phyloP scores from a whole-genome alignment of 2,113 vertebrate genomes.

The Pica pica region DNA sequence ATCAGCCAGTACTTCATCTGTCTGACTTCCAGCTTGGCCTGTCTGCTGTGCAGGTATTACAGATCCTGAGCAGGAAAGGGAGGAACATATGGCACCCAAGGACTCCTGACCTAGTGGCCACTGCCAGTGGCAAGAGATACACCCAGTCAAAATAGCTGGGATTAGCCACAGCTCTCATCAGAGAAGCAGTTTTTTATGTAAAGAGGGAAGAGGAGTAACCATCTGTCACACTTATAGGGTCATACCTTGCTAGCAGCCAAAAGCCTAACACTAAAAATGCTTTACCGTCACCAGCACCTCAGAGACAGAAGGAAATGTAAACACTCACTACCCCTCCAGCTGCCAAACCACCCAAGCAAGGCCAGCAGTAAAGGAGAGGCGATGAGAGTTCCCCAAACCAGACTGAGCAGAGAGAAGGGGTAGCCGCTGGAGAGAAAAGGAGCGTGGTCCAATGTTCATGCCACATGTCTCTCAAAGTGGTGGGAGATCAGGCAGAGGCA shows the following conservation, averaged over 20 bases:
- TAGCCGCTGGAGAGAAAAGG: fast-evolving
- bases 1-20: not conserved
- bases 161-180: not conserved
- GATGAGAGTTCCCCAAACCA: not conserved
- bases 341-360: not conserved
- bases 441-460: not conserved
- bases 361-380: not conserved
- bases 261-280: not conserved
- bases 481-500: not conserved
- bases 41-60: fast-evolving
- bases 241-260: not conserved
- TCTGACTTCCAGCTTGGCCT: not conserved
- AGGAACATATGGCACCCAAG: fast-evolving
- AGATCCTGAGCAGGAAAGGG: not conserved
- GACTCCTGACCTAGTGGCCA: not conserved
- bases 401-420: not conserved
- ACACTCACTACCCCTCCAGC: not conserved
- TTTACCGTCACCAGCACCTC: not conserved
- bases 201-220: not conserved
- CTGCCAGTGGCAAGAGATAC: not conserved
- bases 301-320: not conserved
- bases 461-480: not conserved
- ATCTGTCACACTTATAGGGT: not conserved
- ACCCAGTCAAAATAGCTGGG: not conserved
- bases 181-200: not conserved